Base-by-base conservation (phyloP, 64 coral and sea anemone species). In the Montipora sp. region DNA sequence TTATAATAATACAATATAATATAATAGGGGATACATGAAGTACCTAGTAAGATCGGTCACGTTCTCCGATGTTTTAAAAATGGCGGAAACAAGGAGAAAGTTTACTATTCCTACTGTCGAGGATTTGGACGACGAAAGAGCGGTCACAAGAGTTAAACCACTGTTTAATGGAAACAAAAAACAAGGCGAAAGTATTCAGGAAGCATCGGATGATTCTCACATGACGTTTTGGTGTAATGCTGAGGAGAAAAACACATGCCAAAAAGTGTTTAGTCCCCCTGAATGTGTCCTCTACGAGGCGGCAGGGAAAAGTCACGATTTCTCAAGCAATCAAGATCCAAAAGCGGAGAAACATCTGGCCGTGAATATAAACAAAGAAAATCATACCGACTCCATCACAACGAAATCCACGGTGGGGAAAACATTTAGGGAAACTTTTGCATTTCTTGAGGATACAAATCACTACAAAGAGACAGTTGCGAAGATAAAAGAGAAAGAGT, bases 391-490 rank as follows among this genome's bases (percentile, higher is more conserved):
- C 4, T 5, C 10, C 47, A 45, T 5, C 27, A 21, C 53, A 12
- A 36, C 20, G 53, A 89, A 91, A 78, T 53, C 59, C 78, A 63
- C 63, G 16, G 88, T 93, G 18, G 98, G 94, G 23, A 93, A 91
- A 3, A 96, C 84, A 58, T 99, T 99, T 19, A 77, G 88, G 83
- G 98, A 99, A 53, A 96, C 94, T 12, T 99, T 99, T 92, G 94
- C 98, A 8, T 99, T 99, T 79, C 74, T 99, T 5, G 93, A 99
- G 71, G 79, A 96, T 84, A 96, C 98, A 13, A 90, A 74, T 55
- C 92, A 96, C 86, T 99, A 96, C 79, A 90, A 99, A 80, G 98
- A 96, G 77, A 92, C 92, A 77, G 79, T 89, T 66, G 68, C 91
- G 8, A 80, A 93, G 85, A 95, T 94, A 77, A 93, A 93, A 21